Conservation (phyloP, 2,113 vertebrate species). For the Notarius quadriscutis region DNA sequence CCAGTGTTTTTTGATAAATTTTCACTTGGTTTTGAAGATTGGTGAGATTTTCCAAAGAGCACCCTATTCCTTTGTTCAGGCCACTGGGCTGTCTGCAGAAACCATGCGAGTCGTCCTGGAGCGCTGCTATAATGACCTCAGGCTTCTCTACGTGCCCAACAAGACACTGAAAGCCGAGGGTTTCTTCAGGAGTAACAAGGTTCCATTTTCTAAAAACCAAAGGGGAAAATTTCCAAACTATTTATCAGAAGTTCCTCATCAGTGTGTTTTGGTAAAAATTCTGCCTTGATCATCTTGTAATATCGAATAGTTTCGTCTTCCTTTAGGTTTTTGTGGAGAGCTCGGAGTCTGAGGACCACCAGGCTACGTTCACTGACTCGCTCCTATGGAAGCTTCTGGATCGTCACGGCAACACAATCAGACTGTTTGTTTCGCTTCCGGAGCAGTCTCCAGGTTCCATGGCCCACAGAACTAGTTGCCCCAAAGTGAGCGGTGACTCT, state of each 20-base stretch:
- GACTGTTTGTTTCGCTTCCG: conserved; percentile 87
- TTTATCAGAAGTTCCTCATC: not conserved
- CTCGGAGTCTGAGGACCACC: conserved; percentile 85
- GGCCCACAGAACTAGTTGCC: conserved; percentile 79
- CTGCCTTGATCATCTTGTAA: not conserved
- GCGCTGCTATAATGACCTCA: conserved; percentile 95
- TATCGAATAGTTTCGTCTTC: not conserved
- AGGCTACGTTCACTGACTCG: conserved; percentile 87
- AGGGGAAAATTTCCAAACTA: not conserved
- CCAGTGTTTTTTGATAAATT: not conserved
- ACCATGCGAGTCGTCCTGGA: conserved; percentile 95
- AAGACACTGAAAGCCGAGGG: conserved; percentile 97
- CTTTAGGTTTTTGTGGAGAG: conserved; percentile 95
- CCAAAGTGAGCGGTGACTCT: conserved; percentile 78
- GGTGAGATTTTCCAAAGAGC: too few relatives aligned
- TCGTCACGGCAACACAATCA: conserved; percentile 96
- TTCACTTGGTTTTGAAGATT: not conserved
- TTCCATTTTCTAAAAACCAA: conserved; percentile 52
- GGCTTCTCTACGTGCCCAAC: conserved; percentile 87
- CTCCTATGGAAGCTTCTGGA: conserved; percentile 94
- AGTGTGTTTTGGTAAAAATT: not conserved
- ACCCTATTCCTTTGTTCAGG: conserved; percentile 65
- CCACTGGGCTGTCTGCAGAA: conserved; percentile 81
- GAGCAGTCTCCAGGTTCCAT: conserved; percentile 87
- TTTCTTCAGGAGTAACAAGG: conserved; percentile 99